Evolutionary conservation across 2,113 vertebrate genomes (phyloP).

Genomic region (Phylloscopus trochiloides): DNA sequence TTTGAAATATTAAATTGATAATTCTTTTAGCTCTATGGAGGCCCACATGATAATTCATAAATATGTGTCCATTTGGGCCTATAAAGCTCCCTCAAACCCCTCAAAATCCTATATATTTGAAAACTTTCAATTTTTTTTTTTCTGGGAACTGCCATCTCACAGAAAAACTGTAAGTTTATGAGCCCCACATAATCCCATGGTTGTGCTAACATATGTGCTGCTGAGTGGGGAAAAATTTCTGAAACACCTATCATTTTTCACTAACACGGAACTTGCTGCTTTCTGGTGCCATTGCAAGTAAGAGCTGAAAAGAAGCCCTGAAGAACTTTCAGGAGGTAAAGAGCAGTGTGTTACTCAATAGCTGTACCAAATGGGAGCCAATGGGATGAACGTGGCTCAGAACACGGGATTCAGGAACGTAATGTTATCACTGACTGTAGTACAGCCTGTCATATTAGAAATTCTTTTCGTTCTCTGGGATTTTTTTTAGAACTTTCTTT

Average conservation of each 20-base stretch:
- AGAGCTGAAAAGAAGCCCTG: neutral
- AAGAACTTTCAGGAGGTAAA: neutral
- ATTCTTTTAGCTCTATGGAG: neutral
- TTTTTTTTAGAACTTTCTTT: neutral
- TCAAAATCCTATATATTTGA: neutral
- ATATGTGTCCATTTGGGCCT: neutral
- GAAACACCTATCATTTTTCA: neutral
- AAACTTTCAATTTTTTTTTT: neutral
- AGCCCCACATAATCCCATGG: neutral
- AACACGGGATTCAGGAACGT: neutral
- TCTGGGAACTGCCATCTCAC: neutral
- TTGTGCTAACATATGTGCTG: neutral
- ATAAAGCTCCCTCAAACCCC: neutral
- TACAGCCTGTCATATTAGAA: neutral
- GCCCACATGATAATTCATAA: neutral
- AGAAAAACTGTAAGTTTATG: rapidly evolving
- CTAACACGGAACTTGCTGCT: rapidly evolving
- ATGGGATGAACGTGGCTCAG: neutral
- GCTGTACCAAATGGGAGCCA: neutral
- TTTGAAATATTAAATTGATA: neutral
- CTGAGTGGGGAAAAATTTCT: neutral
- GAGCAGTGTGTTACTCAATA: neutral
- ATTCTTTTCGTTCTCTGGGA: neutral
- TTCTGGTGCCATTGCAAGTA: neutral
- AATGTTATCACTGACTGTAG: neutral